Conservation (phyloP, 2,888 invertebrate genomes). For the Tetrapedia diversipes region DNA sequence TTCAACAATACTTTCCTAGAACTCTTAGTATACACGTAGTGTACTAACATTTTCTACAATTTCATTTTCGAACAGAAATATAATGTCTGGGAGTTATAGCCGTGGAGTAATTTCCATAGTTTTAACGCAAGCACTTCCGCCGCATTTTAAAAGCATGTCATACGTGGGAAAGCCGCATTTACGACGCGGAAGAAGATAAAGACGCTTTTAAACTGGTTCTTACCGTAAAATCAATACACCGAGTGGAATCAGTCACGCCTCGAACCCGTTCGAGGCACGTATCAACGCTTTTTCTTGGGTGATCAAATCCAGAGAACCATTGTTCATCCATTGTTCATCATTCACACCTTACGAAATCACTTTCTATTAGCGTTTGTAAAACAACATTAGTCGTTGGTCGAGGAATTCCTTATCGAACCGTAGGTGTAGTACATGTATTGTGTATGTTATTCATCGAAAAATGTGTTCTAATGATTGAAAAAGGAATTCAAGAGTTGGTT, state of each 20-base stretch:
- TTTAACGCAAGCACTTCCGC: background rate
- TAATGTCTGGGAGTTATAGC: too few species aligned
- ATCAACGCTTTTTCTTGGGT: constrained; percentile 44
- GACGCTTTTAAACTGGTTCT: constrained; percentile 46
- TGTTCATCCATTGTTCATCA: constrained; percentile 43
- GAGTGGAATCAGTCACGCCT: constrained; percentile 47
- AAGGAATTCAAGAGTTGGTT: background rate
- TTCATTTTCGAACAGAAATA: too few species aligned
- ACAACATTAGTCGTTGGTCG: constrained; percentile 1
- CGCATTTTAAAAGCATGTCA: background rate
- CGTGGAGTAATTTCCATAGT: background rate
- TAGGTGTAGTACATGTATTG: too few species aligned
- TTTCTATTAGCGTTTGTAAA: constrained; percentile 3
- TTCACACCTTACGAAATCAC: constrained; percentile 17
- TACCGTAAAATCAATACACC: constrained; percentile 54
- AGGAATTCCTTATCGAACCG: background rate
- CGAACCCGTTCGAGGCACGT: constrained; percentile 43
- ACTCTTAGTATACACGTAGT: too few species aligned
- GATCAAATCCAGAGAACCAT: constrained; percentile 21
- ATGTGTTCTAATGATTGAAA: background rate
- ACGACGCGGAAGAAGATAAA: constrained; percentile 44
- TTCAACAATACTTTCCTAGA: too few species aligned
- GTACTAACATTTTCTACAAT: too few species aligned
- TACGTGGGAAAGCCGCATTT: constrained; percentile 12
- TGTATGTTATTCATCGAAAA: background rate